These are phyloP conservation scores for Micrastur ruficollis DNA, from an alignment of 2,797 vertebrate genomes.

Conservation along the genomic window DNA sequence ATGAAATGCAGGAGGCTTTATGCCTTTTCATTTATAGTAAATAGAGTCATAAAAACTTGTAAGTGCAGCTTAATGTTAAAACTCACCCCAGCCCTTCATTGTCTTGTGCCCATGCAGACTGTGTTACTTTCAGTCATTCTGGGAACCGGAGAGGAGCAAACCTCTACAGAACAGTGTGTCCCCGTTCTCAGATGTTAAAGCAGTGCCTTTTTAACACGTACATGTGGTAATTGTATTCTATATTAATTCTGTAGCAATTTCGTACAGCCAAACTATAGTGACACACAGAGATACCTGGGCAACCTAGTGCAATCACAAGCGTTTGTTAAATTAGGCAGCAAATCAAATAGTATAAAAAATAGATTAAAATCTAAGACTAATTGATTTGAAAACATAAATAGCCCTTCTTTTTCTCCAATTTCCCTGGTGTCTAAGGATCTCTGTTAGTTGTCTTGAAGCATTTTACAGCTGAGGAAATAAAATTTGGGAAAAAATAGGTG, in stretches of 20 bases:
- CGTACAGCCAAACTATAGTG: not conserved
- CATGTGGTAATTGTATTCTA: not conserved
- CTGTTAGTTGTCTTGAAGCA: not conserved
- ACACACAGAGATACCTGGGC: fast-evolving
- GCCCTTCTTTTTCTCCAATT: not conserved
- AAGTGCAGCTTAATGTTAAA: not conserved
- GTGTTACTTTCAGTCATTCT: not conserved
- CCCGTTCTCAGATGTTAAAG: not conserved
- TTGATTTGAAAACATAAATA: not conserved
- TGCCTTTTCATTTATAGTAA: slow-evolving; percentile 9
- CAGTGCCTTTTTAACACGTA: not conserved
- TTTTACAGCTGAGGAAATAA: not conserved
- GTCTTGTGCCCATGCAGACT: not conserved
- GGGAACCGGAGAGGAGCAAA: not conserved
- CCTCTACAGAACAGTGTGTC: not conserved
- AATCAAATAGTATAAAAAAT: not conserved
- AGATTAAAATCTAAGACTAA: not conserved
- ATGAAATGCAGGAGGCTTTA: not conserved
- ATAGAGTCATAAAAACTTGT: not conserved
- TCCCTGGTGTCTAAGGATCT: not conserved
- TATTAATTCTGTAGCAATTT: not conserved
- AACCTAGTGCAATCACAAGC: not conserved
- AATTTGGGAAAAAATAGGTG: not conserved
- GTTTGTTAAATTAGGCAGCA: not conserved
- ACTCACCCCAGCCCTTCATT: not conserved